These are phyloP conservation scores for Bambusicola thoracicus DNA, from an alignment of 2,113 vertebrate genomes.

Conservation along the genomic window DNA sequence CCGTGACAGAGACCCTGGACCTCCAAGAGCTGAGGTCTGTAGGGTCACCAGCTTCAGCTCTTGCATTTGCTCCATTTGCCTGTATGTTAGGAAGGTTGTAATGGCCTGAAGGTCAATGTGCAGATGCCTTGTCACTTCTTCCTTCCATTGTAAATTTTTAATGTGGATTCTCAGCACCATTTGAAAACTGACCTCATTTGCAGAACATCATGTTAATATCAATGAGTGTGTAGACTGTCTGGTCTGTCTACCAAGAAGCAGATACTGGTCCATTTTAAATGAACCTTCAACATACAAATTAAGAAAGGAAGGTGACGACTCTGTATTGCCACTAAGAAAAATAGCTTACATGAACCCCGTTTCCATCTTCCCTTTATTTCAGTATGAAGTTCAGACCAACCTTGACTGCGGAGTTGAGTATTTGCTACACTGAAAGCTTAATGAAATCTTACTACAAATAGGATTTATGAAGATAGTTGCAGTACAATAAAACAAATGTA, in stretches of 20 bases:
- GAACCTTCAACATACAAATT: background rate
- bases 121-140: background rate
- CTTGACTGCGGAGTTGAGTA: background rate
- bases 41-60: background rate
- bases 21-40: background rate
- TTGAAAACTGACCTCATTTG: background rate
- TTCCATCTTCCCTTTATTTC: background rate
- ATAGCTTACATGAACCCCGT: background rate
- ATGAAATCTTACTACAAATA: background rate
- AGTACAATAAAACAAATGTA: background rate
- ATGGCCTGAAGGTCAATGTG: background rate
- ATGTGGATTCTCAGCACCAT: background rate
- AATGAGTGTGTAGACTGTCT: background rate
- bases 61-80: background rate
- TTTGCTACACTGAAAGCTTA: background rate
- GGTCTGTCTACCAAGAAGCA: background rate
- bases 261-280: background rate
- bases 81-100: fast-evolving
- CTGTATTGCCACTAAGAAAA: background rate
- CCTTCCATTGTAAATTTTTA: background rate
- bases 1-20: background rate
- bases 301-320: background rate
- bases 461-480: background rate
- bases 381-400: background rate
- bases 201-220: background rate